Conservation (phyloP, 2,888 invertebrate genomes). For the Napeogenes inachia region DNA sequence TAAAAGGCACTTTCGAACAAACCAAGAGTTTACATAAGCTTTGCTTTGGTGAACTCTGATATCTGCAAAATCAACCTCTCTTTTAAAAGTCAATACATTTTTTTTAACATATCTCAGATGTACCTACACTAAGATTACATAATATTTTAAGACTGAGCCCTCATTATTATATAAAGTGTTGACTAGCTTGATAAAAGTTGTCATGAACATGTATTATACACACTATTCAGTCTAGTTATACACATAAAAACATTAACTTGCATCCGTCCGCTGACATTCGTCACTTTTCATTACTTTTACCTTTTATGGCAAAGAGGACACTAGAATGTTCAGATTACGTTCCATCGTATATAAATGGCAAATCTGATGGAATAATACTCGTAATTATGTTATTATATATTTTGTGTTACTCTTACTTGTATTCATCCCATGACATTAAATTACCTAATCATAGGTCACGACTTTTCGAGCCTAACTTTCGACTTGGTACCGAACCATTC, state of each 20-base stretch:
- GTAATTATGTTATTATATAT: not conserved
- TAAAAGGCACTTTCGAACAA: slow-evolving; percentile 30
- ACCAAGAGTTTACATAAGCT: slow-evolving; percentile 29
- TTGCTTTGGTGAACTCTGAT: slow-evolving; percentile 20
- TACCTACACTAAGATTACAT: not conserved
- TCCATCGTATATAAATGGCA: too few species aligned
- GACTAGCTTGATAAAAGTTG: not conserved
- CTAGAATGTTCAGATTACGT: not conserved
- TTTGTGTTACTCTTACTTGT: slow-evolving; percentile 14
- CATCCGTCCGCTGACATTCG: too few species aligned
- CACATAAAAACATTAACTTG: too few species aligned
- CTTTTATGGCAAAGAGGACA: slow-evolving; percentile 6
- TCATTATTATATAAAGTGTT: not conserved
- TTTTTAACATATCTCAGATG: not conserved
- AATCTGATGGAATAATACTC: too few species aligned
- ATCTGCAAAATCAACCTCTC: slow-evolving; percentile 8
- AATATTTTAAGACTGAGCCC: not conserved
- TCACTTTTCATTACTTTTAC: too few species aligned
- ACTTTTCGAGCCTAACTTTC: slow-evolving; percentile 53
- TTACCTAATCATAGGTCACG: slow-evolving; percentile 68
- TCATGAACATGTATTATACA: too few species aligned
- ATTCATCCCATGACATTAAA: slow-evolving; percentile 55
- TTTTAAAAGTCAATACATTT: slow-evolving; percentile 5
- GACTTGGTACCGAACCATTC: slow-evolving; percentile 56
- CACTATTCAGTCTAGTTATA: too few species aligned